Evolutionary conservation across 2,113 vertebrate genomes (phyloP).

Genomic region (Clarias macrocephalus): DNA sequence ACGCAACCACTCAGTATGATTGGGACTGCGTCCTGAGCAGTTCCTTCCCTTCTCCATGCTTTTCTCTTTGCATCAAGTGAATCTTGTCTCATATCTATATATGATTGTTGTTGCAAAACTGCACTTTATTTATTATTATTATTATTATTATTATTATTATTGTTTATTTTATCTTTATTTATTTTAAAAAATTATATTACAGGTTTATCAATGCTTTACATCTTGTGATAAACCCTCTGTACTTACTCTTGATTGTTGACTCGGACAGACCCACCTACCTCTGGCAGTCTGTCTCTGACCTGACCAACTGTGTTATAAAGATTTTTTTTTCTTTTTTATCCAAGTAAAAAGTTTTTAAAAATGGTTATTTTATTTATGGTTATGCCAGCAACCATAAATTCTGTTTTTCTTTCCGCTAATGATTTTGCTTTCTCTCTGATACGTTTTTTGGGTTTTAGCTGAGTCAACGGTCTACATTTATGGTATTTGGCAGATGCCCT

Average conservation of each 20-base stretch:
- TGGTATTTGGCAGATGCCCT: too few species aligned
- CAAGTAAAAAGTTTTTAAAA: too few species aligned
- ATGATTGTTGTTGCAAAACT: not conserved
- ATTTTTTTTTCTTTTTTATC: too few species aligned
- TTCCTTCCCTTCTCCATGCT: not conserved
- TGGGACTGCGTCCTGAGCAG: not conserved
- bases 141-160: too few species aligned
- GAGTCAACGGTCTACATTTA: too few species aligned
- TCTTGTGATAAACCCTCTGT: not conserved
- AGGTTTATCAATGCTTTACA: not conserved
- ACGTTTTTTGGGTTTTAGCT: not conserved
- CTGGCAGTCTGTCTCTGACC: not conserved
- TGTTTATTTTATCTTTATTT: too few species aligned
- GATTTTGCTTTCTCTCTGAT: not conserved
- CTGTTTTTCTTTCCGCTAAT: not conserved
- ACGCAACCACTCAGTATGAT: not conserved
- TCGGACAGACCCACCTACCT: not conserved
- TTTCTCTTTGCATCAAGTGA: not conserved
- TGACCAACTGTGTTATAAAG: not conserved
- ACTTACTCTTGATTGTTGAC: not conserved
- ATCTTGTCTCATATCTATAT: not conserved
- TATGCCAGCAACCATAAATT: too few species aligned
- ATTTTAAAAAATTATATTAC: too few species aligned
- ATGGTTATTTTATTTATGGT: too few species aligned
- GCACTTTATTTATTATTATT: not conserved